Conservation (phyloP, 2,888 invertebrate genomes). For the Tromatobia lineatoria region DNA sequence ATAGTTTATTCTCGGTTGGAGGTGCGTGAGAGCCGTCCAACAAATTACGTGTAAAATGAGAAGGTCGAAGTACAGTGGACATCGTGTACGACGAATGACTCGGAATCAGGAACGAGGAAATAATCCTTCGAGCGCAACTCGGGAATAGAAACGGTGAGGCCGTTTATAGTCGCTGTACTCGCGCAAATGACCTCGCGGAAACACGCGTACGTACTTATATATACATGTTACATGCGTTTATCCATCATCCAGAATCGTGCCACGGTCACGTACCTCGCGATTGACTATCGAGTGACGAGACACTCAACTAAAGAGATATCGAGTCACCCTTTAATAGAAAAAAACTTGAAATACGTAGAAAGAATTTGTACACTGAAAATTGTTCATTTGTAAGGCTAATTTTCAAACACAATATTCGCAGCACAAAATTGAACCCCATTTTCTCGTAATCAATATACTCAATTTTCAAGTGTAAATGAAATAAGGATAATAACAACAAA, state of each 20-base stretch:
- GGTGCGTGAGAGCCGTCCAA: neutral
- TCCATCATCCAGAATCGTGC: conserved; percentile 64
- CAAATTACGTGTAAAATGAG: conserved; percentile 41
- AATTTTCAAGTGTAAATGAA: too few species aligned
- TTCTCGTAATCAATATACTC: too few species aligned
- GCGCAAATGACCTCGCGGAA: conserved; percentile 58
- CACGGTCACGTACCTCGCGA: conserved; percentile 58
- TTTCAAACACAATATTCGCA: too few species aligned
- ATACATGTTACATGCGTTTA: conserved; percentile 19
- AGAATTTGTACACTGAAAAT: too few species aligned
- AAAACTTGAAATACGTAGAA: neutral
- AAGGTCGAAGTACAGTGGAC: conserved; percentile 44
- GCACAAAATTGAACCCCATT: too few species aligned
- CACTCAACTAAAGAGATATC: neutral
- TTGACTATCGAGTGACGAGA: conserved; percentile 52
- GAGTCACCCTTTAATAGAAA: neutral
- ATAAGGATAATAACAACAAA: too few species aligned
- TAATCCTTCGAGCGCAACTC: conserved; percentile 60
- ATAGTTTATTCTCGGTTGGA: neutral
- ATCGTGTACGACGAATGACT: conserved; percentile 49
- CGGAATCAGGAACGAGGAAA: conserved; percentile 77
- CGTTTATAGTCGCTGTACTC: conserved; percentile 58
- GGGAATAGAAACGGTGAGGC: conserved; percentile 57
- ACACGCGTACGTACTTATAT: conserved; percentile 38
- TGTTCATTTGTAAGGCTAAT: too few species aligned